Evolutionary conservation across 2,113 vertebrate genomes (phyloP).

Genomic region (Hippotragus niger): DNA sequence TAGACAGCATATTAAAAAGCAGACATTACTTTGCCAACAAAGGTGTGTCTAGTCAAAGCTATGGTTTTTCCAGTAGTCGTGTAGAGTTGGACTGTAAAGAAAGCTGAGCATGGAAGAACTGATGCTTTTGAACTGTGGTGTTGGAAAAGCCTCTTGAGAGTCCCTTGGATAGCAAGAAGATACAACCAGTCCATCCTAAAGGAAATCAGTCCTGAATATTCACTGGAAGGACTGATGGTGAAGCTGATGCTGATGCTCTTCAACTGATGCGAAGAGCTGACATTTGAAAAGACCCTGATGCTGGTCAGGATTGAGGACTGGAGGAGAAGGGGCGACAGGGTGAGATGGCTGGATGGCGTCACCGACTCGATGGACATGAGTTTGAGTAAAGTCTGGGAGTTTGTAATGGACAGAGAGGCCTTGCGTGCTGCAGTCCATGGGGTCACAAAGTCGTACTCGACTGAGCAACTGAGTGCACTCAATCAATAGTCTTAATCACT

Average conservation of each 20-base stretch:
- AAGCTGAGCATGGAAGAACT: not conserved
- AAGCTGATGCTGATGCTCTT: not conserved
- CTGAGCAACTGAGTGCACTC: not conserved
- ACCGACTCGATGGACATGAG: not conserved
- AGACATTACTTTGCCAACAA: not conserved
- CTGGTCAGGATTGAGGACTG: not conserved
- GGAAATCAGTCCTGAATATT: not conserved
- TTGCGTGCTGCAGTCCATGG: not conserved
- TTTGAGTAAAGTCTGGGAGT: not conserved
- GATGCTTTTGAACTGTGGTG: not conserved
- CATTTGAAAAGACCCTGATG: not conserved
- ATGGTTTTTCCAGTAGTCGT: not conserved
- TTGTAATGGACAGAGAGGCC: not conserved
- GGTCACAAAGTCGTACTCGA: rapidly evolving
- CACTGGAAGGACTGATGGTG: not conserved
- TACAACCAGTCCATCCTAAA: not conserved
- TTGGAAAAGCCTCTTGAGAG: not conserved
- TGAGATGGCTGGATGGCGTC: not conserved
- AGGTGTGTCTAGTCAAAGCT: not conserved
- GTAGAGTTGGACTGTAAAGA: not conserved
- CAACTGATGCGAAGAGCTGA: not conserved
- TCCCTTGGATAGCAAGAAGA: not conserved
- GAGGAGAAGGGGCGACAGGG: not conserved
- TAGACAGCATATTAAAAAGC: not conserved
- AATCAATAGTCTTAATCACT: not conserved